phyloP scores from a whole-genome alignment of 2,797 vertebrate species.

The Rhyacichthys aspro region DNA sequence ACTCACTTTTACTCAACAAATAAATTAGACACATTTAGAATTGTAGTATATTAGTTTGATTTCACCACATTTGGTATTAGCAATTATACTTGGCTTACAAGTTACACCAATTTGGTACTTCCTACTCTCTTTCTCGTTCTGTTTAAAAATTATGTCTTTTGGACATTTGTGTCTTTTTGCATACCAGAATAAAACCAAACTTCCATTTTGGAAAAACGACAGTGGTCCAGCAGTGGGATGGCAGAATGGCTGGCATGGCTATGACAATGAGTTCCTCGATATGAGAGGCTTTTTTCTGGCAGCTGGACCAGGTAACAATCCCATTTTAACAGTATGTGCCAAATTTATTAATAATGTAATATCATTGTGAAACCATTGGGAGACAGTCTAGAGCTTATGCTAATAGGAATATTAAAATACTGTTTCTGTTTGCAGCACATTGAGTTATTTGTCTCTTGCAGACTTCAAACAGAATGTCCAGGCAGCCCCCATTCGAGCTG shows the following conservation, averaged over 20 bases:
- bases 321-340: neutral
- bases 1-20: no score
- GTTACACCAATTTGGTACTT: no score
- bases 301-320: slow-evolving; percentile 87
- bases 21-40: no score
- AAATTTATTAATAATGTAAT: no score
- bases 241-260: slow-evolving; percentile 97
- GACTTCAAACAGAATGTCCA: slow-evolving; percentile 89
- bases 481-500: slow-evolving; percentile 85
- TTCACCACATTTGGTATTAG: no score
- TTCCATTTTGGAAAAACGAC: slow-evolving; percentile 91
- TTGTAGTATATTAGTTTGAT: no score
- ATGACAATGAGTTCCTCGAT: slow-evolving; percentile 91
- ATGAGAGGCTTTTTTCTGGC: slow-evolving; percentile 94
- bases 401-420: neutral
- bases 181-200: slow-evolving; percentile 82
- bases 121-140: no score
- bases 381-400: neutral
- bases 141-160: neutral
- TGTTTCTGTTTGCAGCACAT: neutral
- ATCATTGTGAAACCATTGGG: neutral
- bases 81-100: no score
- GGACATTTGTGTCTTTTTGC: slow-evolving; percentile 16
- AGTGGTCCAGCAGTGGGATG: slow-evolving; percentile 81
- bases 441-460: slow-evolving; percentile 57